phyloP scores from a whole-genome alignment of 2,888 invertebrate genomes.

The Amphipoea oculea region DNA sequence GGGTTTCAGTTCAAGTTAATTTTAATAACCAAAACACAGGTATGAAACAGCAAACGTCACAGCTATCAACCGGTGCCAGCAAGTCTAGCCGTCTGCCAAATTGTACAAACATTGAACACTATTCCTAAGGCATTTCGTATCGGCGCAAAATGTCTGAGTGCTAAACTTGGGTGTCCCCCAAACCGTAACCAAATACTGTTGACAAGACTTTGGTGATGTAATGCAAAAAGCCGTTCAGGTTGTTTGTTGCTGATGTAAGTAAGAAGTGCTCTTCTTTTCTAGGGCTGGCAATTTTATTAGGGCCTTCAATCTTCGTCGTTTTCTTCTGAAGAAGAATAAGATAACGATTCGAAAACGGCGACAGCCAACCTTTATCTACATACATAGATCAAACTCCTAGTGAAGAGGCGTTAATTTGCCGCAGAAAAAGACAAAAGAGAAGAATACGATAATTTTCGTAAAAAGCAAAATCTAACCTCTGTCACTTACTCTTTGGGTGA shows the following conservation, averaged over 20 bases:
- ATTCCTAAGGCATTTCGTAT: slow-evolving; percentile 27
- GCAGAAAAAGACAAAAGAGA: not conserved
- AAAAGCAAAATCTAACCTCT: not conserved
- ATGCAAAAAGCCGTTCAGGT: not conserved
- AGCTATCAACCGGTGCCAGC: slow-evolving; percentile 38
- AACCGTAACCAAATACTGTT: slow-evolving; percentile 42
- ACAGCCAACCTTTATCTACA: not conserved
- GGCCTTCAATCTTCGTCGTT: not conserved
- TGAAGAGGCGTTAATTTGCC: not conserved
- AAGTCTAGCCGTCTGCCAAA: slow-evolving; percentile 55
- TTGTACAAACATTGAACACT: slow-evolving; percentile 45
- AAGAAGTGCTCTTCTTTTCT: not conserved
- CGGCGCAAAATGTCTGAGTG: slow-evolving; percentile 27
- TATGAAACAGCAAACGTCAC: slow-evolving; percentile 28
- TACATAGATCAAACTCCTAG: not conserved
- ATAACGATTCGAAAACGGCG: not conserved
- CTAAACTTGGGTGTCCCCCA: slow-evolving; percentile 32
- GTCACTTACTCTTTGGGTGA: not conserved
- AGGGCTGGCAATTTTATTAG: not conserved
- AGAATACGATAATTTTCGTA: not conserved
- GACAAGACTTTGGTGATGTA: slow-evolving; percentile 26
- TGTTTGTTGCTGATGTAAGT: not conserved
- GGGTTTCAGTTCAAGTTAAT: slow-evolving; percentile 4
- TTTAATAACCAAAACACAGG: slow-evolving; percentile 26
- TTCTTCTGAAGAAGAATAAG: not conserved